Evolutionary conservation across 2,888 invertebrate genomes (phyloP), one percentile per base, ranked within the genome.

Genomic region (Oithona nana): DNA sequence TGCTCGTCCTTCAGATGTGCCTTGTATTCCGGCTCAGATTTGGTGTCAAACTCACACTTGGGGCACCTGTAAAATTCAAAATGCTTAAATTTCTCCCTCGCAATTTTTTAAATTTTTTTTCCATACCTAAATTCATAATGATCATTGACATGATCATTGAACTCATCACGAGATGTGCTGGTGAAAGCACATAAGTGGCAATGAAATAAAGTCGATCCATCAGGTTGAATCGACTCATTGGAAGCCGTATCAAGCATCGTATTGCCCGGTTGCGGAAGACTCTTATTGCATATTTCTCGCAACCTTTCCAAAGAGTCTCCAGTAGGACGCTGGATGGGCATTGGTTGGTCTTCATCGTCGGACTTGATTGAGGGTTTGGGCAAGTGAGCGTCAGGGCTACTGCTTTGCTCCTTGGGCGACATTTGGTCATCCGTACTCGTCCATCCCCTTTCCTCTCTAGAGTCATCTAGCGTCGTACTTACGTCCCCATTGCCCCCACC

Each of bases 61-160:
- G 76, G 71, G 70, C 79, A 78, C 66, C 48, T 39, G 16, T 16
- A 39, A 39, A 57, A 57, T 50, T 6, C 20, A 30, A 28, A 57
- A 29, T 20, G 29, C n/a, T 26, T 6, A 29, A 30, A 4, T 28
- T 24, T 8, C 31, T 16, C 31, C 16, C n/a, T 6, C 28, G 29
- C 20, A 1, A 57, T 28, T 57, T 3, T 6, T 28, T 20, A 22
- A n/a, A 20, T 57, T 57, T 3, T 68, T 75, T 73, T 1, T 73
- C n/a, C 71, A 68, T 78, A 79, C 63, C 76, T 73, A 71, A 78
- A 72, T 68, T 75, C 73, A 67, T 75, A 74, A 69, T 81, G 81
- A 3, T 72, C 74, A 66, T 75, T 74, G 71, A 80, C 73, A 69
- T 82, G 82, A 29, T 73, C 72, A 64, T 75, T 73, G 69, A 77